Conservation (phyloP, 30 jellyfish, hydroid and myxozoan genomes). For the Catostylus mosaicus region DNA sequence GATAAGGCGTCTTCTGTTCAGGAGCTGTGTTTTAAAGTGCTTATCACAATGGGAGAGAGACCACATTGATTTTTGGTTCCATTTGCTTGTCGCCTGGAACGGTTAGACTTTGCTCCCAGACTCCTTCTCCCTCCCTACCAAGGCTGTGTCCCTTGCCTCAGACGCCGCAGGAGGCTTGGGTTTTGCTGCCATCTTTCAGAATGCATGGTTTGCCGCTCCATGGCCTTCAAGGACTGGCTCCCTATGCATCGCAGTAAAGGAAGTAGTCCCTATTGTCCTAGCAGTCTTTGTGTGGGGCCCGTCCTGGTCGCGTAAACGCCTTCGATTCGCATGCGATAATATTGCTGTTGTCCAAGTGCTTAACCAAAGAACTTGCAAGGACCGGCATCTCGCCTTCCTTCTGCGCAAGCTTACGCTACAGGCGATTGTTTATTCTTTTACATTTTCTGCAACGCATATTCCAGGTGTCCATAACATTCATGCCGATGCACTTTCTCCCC, state of each 20-base stretch:
- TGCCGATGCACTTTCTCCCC: not conserved
- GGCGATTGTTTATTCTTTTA: not conserved
- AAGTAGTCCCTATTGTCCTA: constrained; percentile 16
- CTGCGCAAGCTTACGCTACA: not conserved
- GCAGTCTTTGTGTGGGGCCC: constrained; percentile 13
- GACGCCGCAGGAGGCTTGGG: constrained; percentile 35
- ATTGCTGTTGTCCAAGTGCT: constrained; percentile 2
- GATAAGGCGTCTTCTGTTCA: constrained; percentile 1
- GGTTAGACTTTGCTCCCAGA: not conserved
- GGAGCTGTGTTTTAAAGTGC: not conserved
- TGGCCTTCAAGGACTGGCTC: not conserved
- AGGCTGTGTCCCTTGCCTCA: not conserved
- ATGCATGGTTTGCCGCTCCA: not conserved
- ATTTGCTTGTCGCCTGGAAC: constrained; percentile 1
- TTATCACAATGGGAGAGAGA: not conserved
- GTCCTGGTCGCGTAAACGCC: not conserved
- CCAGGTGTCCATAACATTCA: not conserved
- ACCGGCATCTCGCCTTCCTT: constrained; percentile 1
- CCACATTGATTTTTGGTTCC: constrained; percentile 7
- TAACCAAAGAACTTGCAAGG: not conserved
- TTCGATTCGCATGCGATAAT: constrained; percentile 15
- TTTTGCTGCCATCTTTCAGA: not conserved
- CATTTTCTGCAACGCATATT: not conserved
- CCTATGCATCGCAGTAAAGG: not conserved
- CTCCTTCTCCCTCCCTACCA: not conserved